Percentiles rank a stretch among this genome's conserved stretches.
These are phyloP conservation scores for Thyatira batis DNA, from an alignment of 2,888 invertebrate species.

Conservation along the genomic window DNA sequence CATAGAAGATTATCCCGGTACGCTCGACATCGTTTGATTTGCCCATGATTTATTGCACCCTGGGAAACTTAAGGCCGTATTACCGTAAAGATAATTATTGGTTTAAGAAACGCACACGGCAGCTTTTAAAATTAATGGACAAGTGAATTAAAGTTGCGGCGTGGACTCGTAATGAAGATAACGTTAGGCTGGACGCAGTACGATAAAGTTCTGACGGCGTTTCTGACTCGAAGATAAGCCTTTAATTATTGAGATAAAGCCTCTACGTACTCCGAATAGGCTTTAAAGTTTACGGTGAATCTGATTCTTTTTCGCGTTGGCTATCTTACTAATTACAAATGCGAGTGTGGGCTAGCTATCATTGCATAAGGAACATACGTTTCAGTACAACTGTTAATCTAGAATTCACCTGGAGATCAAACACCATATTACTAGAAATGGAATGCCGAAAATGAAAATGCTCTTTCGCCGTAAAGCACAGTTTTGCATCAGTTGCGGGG, in stretches of 20 bases:
- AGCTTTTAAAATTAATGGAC: constrained; percentile 76
- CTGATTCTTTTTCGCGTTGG: neutral
- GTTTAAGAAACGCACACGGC: constrained; percentile 66
- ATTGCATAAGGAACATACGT: no score
- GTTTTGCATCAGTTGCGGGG: no score
- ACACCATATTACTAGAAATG: no score
- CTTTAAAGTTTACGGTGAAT: constrained; percentile 35
- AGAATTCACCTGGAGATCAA: no score
- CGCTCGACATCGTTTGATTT: constrained; percentile 64
- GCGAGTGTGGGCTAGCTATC: no score
- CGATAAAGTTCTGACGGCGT: constrained; percentile 75
- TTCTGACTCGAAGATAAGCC: constrained; percentile 66
- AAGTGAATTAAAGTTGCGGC: constrained; percentile 72
- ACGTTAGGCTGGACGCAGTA: constrained; percentile 59
- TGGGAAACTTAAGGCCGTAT: constrained; percentile 55
- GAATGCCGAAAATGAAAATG: no score
- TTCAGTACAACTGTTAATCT: no score
- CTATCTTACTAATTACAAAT: no score
- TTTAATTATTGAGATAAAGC: constrained; percentile 74
- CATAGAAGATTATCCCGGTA: constrained; percentile 37
- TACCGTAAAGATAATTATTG: constrained; percentile 68
- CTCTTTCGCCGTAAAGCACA: no score
- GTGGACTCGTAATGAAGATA: constrained; percentile 76
- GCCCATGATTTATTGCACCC: constrained; percentile 62
- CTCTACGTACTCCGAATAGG: constrained; percentile 39